Evolutionary conservation across 2,113 vertebrate genomes (phyloP), one percentile per base, ranked within the genome.

Genomic region (Podarcis cretensis): DNA sequence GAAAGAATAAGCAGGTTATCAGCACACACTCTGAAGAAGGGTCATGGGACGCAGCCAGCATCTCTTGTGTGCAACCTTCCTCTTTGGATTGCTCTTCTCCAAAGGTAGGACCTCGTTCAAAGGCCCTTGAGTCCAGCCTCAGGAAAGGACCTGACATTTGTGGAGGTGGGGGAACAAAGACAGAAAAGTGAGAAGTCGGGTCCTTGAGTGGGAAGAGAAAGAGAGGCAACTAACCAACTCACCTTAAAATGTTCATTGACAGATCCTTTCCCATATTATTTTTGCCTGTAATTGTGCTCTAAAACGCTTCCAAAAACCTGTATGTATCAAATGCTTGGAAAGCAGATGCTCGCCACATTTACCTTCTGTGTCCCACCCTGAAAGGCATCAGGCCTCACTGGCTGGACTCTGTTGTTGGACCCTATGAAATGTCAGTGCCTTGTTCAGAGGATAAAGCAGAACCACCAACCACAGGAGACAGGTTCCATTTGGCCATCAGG

Each of bases 61-160:
- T 23, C 63, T 77, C 69, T 4, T 25, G 9, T 25, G 40, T 1
- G 27, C 21, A 9, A 5, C 14, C 12, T 10, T 69, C 37, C 12
- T 69, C n/a, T 18, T 86, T 6, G 71, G 71, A 5, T 54, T 86
- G 59, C 7, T 86, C 71, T 59, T 86, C 71, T 59, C 82, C 71
- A 54, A 48, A 90, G 89, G 89, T 90, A 90, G 79, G 89, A 18
- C 16, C 18, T 43, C 9, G 7, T 4, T 73, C 54, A 14, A 16
- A 35, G 5, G 35, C 5, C n/a, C 63, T 30, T 43, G 21, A 63
- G 4, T 69, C 13, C 43, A 40, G 14, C 48, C n/a, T 71, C 23
- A 71, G 16, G 25, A 9, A 2, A 6, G 12, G 40, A 43, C 8
- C 13, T 66, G 35, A 40, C 57, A 65, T 16, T 48, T 25, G 1